Conservation (phyloP, 30 jellyfish, hydroid and myxozoan species). For the Hydractinia symbiolongicarpus region DNA sequence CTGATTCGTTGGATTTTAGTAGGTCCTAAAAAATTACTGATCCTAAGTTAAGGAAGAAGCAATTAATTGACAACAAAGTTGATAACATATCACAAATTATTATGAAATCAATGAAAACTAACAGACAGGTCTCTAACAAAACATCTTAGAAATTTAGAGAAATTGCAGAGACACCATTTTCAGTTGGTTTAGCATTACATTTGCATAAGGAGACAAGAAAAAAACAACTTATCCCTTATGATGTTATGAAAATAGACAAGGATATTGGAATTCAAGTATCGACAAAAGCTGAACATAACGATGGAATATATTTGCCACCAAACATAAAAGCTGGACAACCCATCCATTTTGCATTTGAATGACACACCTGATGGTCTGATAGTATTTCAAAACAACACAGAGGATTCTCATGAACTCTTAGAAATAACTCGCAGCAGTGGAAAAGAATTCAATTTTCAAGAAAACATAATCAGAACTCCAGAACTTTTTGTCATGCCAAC, state of each 20-base stretch:
- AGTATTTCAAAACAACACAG: too few species aligned
- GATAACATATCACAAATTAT: background rate
- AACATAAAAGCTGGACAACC: too few species aligned
- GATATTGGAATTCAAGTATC: slow-evolving; percentile 9
- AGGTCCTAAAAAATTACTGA: slow-evolving; percentile 30
- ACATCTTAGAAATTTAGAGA: background rate
- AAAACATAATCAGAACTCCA: too few species aligned
- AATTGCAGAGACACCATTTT: slow-evolving; percentile 16
- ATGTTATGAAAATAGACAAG: slow-evolving; percentile 18
- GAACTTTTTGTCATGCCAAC: too few species aligned
- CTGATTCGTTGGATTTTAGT: slow-evolving; percentile 25
- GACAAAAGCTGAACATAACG: background rate
- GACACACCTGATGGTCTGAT: too few species aligned
- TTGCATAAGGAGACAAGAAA: slow-evolving; percentile 33
- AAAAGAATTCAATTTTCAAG: too few species aligned
- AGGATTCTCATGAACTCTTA: too few species aligned
- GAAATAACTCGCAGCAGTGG: too few species aligned
- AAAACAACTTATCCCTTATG: slow-evolving; percentile 23
- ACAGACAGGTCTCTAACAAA: background rate
- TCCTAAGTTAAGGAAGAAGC: background rate
- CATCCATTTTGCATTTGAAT: too few species aligned
- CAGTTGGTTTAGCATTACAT: slow-evolving; percentile 35
- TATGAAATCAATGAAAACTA: too few species aligned
- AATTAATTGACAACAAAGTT: slow-evolving; percentile 5
- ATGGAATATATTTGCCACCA: too few species aligned